Conservation (phyloP, 2,113 vertebrate genomes). For the Aspiorhynchus laticeps region DNA sequence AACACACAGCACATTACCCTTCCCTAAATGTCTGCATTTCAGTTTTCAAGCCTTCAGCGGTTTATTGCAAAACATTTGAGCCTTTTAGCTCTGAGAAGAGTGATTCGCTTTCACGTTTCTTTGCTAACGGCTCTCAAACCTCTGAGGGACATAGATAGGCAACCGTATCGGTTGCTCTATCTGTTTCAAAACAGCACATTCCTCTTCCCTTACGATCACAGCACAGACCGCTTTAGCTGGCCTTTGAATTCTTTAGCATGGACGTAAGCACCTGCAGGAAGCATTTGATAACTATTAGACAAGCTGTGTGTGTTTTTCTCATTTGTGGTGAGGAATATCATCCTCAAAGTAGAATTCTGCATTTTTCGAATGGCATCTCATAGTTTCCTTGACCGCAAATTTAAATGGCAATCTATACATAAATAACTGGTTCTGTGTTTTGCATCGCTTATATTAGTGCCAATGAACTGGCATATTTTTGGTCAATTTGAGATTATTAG, state of each 20-base stretch:
- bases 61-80: slow-evolving; percentile 11
- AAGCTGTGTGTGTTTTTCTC: slow-evolving; percentile 41
- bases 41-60: slow-evolving; percentile 4
- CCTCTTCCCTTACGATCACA: slow-evolving; percentile 30
- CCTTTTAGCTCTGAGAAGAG: slow-evolving; percentile 12
- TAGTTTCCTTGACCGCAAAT: not conserved
- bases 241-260: slow-evolving; percentile 46
- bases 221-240: slow-evolving; percentile 16
- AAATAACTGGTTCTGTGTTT: not conserved
- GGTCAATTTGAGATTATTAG: not conserved
- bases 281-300: slow-evolving; percentile 42
- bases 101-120: not conserved
- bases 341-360: not conserved
- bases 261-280: slow-evolving; percentile 48
- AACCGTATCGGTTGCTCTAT: slow-evolving; percentile 27
- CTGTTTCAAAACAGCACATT: slow-evolving; percentile 50
- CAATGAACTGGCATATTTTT: not conserved
- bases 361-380: not conserved
- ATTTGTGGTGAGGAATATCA: not conserved
- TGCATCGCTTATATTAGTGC: not conserved
- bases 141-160: slow-evolving; percentile 21
- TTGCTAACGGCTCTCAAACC: not conserved
- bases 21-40: slow-evolving; percentile 15
- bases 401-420: not conserved
- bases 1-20: slow-evolving; percentile 4